phyloP scores from a whole-genome alignment of 2,797 vertebrate genomes.

The Streptopelia turtur region DNA sequence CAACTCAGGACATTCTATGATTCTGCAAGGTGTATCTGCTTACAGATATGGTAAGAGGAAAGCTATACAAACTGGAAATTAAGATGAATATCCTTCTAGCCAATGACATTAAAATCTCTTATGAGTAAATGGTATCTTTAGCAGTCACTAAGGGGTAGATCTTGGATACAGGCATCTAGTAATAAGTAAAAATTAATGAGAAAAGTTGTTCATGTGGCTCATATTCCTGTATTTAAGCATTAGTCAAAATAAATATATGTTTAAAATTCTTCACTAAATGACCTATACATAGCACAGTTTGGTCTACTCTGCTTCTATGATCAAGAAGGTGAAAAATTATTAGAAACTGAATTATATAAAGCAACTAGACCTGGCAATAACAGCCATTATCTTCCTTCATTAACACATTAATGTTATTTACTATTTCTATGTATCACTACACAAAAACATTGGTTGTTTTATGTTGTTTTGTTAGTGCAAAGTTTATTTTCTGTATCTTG shows the following conservation, averaged over 20 bases:
- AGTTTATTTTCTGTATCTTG: not conserved
- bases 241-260: not conserved
- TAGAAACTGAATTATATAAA: not conserved
- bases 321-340: not conserved
- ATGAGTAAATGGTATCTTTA: not conserved
- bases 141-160: not conserved
- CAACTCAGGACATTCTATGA: too few species aligned
- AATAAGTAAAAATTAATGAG: not conserved
- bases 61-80: not conserved
- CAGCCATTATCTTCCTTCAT: not conserved
- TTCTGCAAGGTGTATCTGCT: not conserved
- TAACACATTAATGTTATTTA: not conserved
- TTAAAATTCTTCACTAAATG: not conserved
- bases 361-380: not conserved
- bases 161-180: not conserved
- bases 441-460: not conserved
- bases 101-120: not conserved
- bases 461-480: not conserved
- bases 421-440: not conserved
- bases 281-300: not conserved
- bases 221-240: not conserved
- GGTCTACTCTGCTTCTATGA: not conserved
- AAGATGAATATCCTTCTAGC: not conserved
- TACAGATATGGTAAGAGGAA: not conserved
- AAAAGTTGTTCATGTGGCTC: not conserved